These are phyloP conservation scores for Lycopodina hypogea DNA, from an alignment of 37 sponge, comb jelly and placozoan species.

Conservation along the genomic window DNA sequence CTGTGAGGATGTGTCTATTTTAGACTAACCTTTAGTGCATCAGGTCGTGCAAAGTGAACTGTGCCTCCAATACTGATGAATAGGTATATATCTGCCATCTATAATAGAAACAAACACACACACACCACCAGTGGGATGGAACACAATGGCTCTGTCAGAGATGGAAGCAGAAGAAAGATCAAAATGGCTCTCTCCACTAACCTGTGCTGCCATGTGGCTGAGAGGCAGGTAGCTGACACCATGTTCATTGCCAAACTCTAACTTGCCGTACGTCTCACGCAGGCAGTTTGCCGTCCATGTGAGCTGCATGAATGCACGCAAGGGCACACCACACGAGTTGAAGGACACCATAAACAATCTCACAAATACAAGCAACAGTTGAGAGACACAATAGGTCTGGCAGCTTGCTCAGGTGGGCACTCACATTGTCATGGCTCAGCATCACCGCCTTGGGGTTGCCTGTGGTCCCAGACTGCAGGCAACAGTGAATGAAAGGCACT, in stretches of 20 bases:
- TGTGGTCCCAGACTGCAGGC: slow-evolving; percentile 85
- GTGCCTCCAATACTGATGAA: slow-evolving; percentile 41
- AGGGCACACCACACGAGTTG: no score
- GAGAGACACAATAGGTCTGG: neutral
- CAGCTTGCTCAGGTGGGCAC: neutral
- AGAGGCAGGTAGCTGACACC: slow-evolving; percentile 72
- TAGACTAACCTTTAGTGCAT: slow-evolving; percentile 91
- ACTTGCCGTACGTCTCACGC: neutral
- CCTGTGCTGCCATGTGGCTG: slow-evolving; percentile 68
- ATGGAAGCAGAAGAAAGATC: neutral
- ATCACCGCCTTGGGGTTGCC: slow-evolving; percentile 89
- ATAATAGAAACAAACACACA: neutral
- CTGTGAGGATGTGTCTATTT: no score
- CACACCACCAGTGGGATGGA: no score
- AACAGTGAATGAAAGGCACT: neutral
- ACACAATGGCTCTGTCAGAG: no score
- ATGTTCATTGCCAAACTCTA: slow-evolving; percentile 19
- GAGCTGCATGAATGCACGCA: slow-evolving; percentile 45
- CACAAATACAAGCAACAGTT: neutral
- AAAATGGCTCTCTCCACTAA: neutral
- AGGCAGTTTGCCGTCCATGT: slow-evolving; percentile 50
- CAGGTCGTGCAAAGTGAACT: slow-evolving; percentile 81
- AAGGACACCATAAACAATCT: neutral
- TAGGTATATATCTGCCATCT: slow-evolving; percentile 61
- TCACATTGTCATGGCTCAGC: slow-evolving; percentile 92